These are phyloP conservation scores for Xylophagus ater DNA, from an alignment of 2,888 invertebrate genomes.

Conservation along the genomic window DNA sequence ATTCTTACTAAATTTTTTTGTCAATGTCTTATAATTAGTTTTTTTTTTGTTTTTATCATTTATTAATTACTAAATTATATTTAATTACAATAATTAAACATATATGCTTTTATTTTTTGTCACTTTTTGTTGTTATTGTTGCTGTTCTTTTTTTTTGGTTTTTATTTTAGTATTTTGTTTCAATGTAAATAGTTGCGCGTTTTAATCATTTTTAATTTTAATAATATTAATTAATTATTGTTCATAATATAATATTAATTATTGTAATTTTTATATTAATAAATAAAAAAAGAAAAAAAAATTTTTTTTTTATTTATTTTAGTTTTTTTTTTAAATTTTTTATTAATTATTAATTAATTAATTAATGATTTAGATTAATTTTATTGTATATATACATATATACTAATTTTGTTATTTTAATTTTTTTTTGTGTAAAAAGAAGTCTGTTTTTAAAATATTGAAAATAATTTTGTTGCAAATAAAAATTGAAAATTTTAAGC, in stretches of 20 bases:
- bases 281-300: constrained; percentile 15
- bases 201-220: constrained; percentile 9
- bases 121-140: neutral
- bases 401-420: constrained; percentile 13
- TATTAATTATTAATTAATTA: constrained; percentile 2
- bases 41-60: neutral
- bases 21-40: neutral
- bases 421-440: constrained; percentile 7
- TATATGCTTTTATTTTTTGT: neutral
- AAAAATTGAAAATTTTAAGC: constrained; percentile 18
- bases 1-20: no score
- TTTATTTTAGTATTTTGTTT: constrained; percentile 1
- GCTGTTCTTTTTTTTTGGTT: neutral
- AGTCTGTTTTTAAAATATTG: neutral
- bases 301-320: constrained; percentile 6
- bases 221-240: constrained; percentile 12
- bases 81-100: neutral
- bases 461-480: neutral
- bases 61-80: neutral
- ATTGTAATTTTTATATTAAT: constrained; percentile 6
- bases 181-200: constrained; percentile 14
- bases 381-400: constrained; percentile 8
- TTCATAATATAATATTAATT: constrained; percentile 9
- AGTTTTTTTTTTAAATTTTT: constrained; percentile 7
- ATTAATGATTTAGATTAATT: constrained; percentile 4